Evolutionary conservation across 2,797 vertebrate genomes (phyloP).

Genomic region (Megalops cyprinoides): DNA sequence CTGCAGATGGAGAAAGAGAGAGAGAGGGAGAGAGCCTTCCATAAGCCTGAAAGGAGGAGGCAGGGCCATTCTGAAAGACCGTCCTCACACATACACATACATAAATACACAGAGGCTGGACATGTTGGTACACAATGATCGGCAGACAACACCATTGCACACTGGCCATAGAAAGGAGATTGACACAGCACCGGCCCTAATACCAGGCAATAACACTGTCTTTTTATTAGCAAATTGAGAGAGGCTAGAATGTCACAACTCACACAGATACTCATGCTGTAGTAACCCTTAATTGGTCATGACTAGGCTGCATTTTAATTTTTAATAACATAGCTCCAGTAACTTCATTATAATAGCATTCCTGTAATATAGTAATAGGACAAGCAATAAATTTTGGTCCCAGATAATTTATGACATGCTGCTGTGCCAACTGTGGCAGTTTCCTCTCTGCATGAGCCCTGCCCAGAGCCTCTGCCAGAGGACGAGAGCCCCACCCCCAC

Average conservation of each 20-base stretch:
- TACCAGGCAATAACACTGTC: not conserved
- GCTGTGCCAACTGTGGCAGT: conserved; percentile 61
- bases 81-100: conserved; percentile 42
- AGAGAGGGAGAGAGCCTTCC: conserved; percentile 37
- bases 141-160: conserved; percentile 55
- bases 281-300: too few species aligned
- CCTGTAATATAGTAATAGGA: not conserved
- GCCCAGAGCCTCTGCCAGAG: conserved; percentile 49
- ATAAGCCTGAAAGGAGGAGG: not conserved
- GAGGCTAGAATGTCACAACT: not conserved
- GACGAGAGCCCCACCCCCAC: conserved; percentile 51
- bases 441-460: conserved; percentile 51
- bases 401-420: conserved; percentile 39
- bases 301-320: not conserved
- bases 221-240: not conserved
- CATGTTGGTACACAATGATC: conserved; percentile 60
- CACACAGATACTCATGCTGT: too few species aligned
- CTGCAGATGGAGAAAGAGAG: conserved; percentile 47
- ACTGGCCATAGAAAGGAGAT: conserved; percentile 52
- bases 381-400: not conserved
- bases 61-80: conserved; percentile 13
- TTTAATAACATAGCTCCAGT: not conserved
- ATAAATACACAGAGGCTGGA: conserved; percentile 54
- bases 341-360: conserved; percentile 15
- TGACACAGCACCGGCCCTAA: conserved; percentile 53